Conservation (phyloP, 2,113 vertebrate genomes). For the Misgurnus mizolepis region DNA sequence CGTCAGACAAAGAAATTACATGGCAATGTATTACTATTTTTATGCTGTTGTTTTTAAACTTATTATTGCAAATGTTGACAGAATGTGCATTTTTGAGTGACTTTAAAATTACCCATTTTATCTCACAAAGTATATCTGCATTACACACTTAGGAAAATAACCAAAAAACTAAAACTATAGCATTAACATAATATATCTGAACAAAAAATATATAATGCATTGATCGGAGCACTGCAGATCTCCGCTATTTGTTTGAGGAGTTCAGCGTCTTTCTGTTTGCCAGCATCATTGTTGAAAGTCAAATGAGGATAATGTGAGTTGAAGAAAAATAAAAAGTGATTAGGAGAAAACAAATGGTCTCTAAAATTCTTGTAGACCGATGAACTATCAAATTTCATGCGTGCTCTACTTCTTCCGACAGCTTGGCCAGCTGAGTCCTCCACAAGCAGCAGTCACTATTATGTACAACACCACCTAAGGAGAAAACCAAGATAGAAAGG, state of each 20-base stretch:
- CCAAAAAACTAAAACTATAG: not conserved
- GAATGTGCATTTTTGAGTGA: not conserved
- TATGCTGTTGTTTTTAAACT: too few relatives aligned
- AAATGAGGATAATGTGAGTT: constrained; percentile 11
- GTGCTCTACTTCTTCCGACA: constrained; percentile 82
- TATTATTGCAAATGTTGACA: not conserved
- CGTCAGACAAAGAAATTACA: too few relatives aligned
- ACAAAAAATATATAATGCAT: not conserved
- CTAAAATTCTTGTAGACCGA: not conserved
- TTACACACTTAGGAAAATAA: constrained; percentile 28
- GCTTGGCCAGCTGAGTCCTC: constrained; percentile 84
- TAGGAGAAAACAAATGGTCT: not conserved
- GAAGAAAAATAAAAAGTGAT: not conserved
- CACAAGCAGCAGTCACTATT: constrained; percentile 85
- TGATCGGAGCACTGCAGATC: not conserved
- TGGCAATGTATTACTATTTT: too few relatives aligned
- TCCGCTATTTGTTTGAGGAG: not conserved
- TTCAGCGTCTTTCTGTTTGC: constrained; percentile 15
- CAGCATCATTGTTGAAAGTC: not conserved
- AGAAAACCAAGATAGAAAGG: not conserved
- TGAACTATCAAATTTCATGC: not conserved
- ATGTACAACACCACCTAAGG: constrained; percentile 87
- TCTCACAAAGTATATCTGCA: constrained; percentile 6
- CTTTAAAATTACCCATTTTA: not conserved
- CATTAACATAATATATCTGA: not conserved